Base-by-base conservation (phyloP, 2,888 invertebrate species). In the Agrochola litura region DNA sequence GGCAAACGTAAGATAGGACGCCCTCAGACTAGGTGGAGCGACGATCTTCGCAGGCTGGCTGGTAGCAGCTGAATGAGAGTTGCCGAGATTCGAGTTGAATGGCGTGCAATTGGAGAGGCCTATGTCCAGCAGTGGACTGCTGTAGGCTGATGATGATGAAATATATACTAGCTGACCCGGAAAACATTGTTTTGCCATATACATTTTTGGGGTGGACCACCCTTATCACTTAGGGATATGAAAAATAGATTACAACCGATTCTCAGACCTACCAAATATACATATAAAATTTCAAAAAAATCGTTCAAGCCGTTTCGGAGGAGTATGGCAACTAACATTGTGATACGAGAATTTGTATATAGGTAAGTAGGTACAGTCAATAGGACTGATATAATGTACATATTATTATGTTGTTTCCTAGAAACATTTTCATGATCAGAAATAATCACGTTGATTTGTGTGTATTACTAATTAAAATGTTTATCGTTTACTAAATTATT, bases 401-500 rank as follows among this genome's bases (percentile, higher is more conserved):
- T 63, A 41, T 30, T 30, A 22, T 46, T 49, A 22, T 10, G 14
- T 52, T 67, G 9, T 52, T 52, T 69, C 52, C 60, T 67, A 43
- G 54, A 77, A 52, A 77, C 67, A 67, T 61, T 61, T 77, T n/a
- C 54, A 41, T 10, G 56, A 77, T 77, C 63, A 30, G 16, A 70
- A 78, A 64, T 77, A 58, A 78, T 78, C 64, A 71, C 22, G 71
- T 78, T 65, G 79, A 78, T 78, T 71, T 64, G 58, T 68, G 22
- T 54, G 19, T 75, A 76, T 52, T 25, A n/a, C 25, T 77, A 61
- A 81, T 81, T 77, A 77, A 77, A 81, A 82, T 81, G 56, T 82
- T 77, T 72, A 69, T 72, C 60, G 22, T 73, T 52, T 43, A 43
- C 46, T 52, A 81, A 77, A 81, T 66, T 69, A 65, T 61, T 66